phyloP scores from a whole-genome alignment of 53 echinoderm and acorn worm genomes.

The Mesocentrotus franciscanus region DNA sequence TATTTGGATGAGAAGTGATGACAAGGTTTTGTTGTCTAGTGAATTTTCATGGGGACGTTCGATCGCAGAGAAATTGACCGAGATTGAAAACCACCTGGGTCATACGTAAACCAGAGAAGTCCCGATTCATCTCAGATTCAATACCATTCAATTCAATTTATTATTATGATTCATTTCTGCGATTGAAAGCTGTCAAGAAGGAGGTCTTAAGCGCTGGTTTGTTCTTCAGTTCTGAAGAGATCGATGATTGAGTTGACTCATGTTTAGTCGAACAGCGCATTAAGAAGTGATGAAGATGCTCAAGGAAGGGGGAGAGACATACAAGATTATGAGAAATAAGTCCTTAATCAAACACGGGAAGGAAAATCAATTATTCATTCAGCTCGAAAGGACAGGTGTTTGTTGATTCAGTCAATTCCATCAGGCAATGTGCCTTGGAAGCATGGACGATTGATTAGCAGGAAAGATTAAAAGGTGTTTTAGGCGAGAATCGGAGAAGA shows the following conservation, averaged over 20 bases:
- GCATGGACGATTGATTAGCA: constrained; percentile 50
- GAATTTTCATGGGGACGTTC: not conserved
- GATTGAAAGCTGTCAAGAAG: not conserved
- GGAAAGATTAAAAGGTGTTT: constrained; percentile 34
- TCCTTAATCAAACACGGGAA: constrained; percentile 37
- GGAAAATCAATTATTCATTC: constrained; percentile 38
- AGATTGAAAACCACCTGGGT: constrained; percentile 44
- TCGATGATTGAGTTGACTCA: constrained; percentile 39
- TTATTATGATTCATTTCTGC: not conserved
- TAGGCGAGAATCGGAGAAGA: not conserved
- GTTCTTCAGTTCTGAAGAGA: not conserved
- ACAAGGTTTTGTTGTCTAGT: not conserved
- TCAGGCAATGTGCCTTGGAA: not conserved
- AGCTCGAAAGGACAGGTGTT: constrained; percentile 48
- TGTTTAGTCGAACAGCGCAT: constrained; percentile 3
- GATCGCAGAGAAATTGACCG: not conserved
- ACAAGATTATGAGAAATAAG: not conserved
- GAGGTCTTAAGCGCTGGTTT: not conserved
- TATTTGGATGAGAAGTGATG: not conserved
- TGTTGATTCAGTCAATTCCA: constrained; percentile 32
- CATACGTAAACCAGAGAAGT: not conserved
- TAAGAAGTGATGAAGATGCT: constrained; percentile 6
- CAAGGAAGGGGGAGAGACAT: constrained; percentile 11
- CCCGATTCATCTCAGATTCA: not conserved
- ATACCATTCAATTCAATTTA: not conserved